A percentile compares a stretch with the other conserved stretches of the same genome.
Conservation (phyloP, 2,797 vertebrate genomes). For the Mionectes olivaceus region DNA sequence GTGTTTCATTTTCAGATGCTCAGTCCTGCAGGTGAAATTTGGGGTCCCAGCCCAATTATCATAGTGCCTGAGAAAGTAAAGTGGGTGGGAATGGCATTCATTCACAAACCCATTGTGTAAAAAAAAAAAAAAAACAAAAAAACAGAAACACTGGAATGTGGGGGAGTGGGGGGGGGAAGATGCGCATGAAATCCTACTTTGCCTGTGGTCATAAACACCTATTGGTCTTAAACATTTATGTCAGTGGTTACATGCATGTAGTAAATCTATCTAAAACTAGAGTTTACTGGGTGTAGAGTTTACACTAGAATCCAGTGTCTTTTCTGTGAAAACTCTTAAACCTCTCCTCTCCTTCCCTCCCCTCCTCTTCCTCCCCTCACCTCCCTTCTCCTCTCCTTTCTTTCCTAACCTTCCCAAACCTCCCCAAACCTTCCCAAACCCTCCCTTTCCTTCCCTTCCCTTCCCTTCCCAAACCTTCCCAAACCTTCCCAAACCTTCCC, state of each 20-base stretch:
- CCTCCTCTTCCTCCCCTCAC: too few species aligned
- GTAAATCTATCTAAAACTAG: neutral
- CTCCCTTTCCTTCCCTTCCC: too few species aligned
- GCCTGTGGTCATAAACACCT: neutral
- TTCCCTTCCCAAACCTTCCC: too few species aligned
- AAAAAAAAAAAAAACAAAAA: neutral
- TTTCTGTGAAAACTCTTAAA: neutral
- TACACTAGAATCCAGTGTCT: neutral
- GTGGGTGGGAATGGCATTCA: neutral
- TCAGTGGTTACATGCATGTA: neutral
- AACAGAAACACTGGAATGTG: neutral
- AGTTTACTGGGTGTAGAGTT: neutral
- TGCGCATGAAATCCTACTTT: neutral
- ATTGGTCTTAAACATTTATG: neutral
- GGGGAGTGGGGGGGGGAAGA: too few species aligned
- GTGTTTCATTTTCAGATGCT: neutral
- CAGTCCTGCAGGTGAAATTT: neutral
- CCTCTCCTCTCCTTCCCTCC: too few species aligned
- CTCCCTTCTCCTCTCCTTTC: too few species aligned
- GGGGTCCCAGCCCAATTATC: neutral
- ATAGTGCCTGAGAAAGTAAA: neutral
- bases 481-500: too few species aligned
- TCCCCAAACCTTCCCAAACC: too few species aligned
- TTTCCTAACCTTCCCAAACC: too few species aligned
- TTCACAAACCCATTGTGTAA: neutral